Conservation (phyloP, 2,888 invertebrate genomes). For the Panzeria rudis region DNA sequence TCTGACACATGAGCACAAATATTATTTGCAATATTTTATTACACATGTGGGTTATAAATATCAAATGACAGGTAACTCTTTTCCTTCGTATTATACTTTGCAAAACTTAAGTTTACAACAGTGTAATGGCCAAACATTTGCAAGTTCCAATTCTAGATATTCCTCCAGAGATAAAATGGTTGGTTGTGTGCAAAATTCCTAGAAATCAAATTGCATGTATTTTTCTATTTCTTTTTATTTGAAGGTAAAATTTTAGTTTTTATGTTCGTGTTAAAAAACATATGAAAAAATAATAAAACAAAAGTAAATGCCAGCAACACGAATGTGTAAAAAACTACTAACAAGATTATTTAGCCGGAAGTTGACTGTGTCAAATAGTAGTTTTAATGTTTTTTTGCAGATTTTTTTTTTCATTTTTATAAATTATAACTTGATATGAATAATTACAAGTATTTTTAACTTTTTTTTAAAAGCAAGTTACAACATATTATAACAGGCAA, state of each 20-base stretch:
- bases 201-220: slow-evolving; percentile 57
- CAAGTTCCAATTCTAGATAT: slow-evolving; percentile 40
- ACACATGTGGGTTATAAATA: slow-evolving; percentile 61
- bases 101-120: background rate
- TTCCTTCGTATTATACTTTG: background rate
- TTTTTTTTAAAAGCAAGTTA: background rate
- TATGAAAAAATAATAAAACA: background rate
- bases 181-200: slow-evolving; percentile 50
- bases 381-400: background rate
- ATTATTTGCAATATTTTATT: slow-evolving; percentile 60
- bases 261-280: background rate
- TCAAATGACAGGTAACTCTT: slow-evolving; percentile 51
- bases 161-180: slow-evolving; percentile 54
- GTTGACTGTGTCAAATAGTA: slow-evolving; percentile 62
- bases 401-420: slow-evolving; percentile 2
- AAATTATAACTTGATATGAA: slow-evolving; percentile 20
- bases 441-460: background rate
- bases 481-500: background rate
- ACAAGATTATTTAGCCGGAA: slow-evolving; percentile 53
- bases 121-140: slow-evolving; percentile 24
- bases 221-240: background rate
- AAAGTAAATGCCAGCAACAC: slow-evolving; percentile 10
- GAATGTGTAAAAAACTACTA: slow-evolving; percentile 22
- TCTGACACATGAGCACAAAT: slow-evolving; percentile 17
- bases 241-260: background rate